Percentiles rank a stretch among this genome's conserved stretches.
phyloP scores from a whole-genome alignment of 1,140 invertebrate genomes.

The Oedothorax gibbosus region DNA sequence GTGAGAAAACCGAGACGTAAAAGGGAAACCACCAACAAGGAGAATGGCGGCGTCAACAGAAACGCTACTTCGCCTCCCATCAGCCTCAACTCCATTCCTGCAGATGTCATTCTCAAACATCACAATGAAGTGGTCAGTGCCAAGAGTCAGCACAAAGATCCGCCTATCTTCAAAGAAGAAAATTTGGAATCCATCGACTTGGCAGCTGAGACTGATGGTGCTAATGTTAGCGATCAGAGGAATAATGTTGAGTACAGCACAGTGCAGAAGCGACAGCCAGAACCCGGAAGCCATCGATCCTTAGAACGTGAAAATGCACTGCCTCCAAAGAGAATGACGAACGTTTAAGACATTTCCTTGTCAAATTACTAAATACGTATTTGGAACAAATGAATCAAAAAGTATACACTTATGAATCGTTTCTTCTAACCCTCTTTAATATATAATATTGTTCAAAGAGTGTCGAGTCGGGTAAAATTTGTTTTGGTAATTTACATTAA shows the following conservation, averaged over 20 bases:
- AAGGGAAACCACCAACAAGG: not conserved
- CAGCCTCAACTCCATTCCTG: conserved; percentile 60
- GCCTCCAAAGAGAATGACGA: conserved; percentile 37
- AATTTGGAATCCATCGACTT: conserved; percentile 3
- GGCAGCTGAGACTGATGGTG: not conserved
- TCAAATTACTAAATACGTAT: not conserved
- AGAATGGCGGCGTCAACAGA: not conserved
- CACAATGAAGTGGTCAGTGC: conserved; percentile 62
- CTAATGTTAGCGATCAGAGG: not conserved
- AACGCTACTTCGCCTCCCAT: not conserved
- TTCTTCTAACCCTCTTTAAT: not conserved
- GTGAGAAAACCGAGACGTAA: conserved; percentile 6
- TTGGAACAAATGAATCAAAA: not conserved
- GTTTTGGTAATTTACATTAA: not conserved
- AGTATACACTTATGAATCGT: not conserved
- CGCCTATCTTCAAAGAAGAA: conserved; percentile 71
- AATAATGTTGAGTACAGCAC: conserved; percentile 6
- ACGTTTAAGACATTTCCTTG: not conserved
- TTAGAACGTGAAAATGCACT: not conserved
- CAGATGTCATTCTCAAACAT: conserved; percentile 62
- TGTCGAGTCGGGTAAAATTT: not conserved
- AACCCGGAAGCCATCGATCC: not conserved
- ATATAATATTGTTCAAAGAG: not conserved
- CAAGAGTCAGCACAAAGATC: conserved; percentile 73
- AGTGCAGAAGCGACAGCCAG: not conserved